phyloP scores from a whole-genome alignment of 2,797 vertebrate genomes.

The Taeniopygia guttata region DNA sequence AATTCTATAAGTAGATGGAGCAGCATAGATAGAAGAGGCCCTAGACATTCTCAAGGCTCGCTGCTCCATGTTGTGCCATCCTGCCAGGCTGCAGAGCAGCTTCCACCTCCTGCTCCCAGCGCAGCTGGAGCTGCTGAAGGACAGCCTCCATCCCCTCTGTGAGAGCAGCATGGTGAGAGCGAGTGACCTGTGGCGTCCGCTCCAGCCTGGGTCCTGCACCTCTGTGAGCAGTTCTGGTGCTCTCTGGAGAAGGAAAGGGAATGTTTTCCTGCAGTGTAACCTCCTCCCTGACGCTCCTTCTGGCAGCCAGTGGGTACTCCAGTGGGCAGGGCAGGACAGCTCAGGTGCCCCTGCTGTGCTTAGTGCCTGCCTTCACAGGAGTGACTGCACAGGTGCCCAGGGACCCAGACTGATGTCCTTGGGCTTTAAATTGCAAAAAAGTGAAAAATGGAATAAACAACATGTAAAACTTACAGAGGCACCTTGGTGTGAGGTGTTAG shows the following conservation, averaged over 20 bases:
- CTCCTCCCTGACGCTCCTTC: not conserved
- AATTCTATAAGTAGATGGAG: not conserved
- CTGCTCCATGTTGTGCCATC: not conserved
- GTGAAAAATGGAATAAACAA: not conserved
- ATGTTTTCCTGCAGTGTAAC: not conserved
- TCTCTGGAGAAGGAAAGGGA: not conserved
- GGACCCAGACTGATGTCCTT: not conserved
- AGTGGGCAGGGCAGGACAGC: not conserved
- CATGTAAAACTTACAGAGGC: not conserved
- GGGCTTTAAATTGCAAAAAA: not conserved
- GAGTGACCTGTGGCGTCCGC: not conserved
- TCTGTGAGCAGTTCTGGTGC: not conserved
- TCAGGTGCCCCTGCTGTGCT: not conserved
- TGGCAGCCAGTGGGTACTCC: not conserved
- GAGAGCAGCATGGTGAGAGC: not conserved
- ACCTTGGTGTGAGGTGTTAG: not conserved
- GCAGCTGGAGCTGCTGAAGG: not conserved
- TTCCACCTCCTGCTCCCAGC: not conserved
- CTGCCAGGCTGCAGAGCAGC: not conserved
- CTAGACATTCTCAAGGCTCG: not conserved
- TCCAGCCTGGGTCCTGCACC: not conserved
- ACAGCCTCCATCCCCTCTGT: not conserved
- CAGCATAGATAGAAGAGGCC: not conserved
- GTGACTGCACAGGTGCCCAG: not conserved
- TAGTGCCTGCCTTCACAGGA: not conserved